phyloP scores from a whole-genome alignment of 2,888 invertebrate species.

The Xanthia icteritia region DNA sequence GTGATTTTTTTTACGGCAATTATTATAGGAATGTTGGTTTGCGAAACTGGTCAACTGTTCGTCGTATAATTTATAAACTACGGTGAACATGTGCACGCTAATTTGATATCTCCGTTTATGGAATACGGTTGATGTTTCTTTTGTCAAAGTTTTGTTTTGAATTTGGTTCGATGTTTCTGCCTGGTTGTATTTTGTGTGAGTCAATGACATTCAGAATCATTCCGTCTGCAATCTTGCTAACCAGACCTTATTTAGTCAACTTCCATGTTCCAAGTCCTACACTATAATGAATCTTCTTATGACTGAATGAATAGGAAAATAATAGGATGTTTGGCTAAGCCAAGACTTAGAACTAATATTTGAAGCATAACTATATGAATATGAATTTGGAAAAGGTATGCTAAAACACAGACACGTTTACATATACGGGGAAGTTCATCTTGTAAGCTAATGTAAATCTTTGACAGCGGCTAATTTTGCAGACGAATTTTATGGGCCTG shows the following conservation, averaged over 20 bases:
- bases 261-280: neutral
- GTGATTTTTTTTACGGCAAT: conserved; percentile 60
- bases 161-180: conserved; percentile 14
- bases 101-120: conserved; percentile 50
- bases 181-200: conserved; percentile 8
- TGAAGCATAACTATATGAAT: neutral
- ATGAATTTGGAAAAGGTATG: too few relatives aligned
- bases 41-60: conserved; percentile 53
- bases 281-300: neutral
- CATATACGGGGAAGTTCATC: too few relatives aligned
- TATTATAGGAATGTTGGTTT: conserved; percentile 63
- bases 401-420: too few relatives aligned
- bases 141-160: conserved; percentile 38
- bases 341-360: conserved; percentile 1
- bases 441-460: too few relatives aligned
- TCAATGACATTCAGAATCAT: conserved; percentile 7
- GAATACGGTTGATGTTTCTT: conserved; percentile 38
- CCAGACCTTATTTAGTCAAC: neutral
- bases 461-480: neutral
- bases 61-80: conserved; percentile 48
- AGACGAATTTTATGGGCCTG: neutral
- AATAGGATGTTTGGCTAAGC: conserved; percentile 12
- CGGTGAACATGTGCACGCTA: conserved; percentile 40
- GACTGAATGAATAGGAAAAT: neutral
- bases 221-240: neutral